Evolutionary conservation across 2,797 vertebrate genomes (phyloP), one percentile per base, ranked within the genome.

Genomic region (Podarcis siculus): DNA sequence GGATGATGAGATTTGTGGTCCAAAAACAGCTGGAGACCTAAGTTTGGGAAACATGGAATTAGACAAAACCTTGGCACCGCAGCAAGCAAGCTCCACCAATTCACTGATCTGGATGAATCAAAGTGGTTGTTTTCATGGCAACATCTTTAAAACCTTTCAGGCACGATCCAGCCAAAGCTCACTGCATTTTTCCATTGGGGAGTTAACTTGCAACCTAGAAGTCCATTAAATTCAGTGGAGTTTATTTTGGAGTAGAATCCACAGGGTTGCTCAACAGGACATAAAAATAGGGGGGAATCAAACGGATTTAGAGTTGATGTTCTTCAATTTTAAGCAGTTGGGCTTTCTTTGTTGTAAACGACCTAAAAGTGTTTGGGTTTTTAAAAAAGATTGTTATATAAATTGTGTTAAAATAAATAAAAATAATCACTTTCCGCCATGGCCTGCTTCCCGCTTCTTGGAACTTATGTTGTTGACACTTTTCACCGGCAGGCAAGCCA

Each of bases 401-500:
- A 19, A 19, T 72, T 19, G 5, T 32, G n/a, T 30, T n/a, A 72
- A 72, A 72, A 15, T 55, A 55, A 55, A 55, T 49, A 49, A 49
- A 49, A 49, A 49, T 55, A 55, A 6, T 6, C 1, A 4, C 13
- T 10, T 37, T 69, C 64, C 6, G 32, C 13, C 13, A 76, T 3
- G 15, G 15, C 8, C 25, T 37, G 37, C n/a, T n/a, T 39, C 39
- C 19, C 2, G 2, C 1, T 55, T 35, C 27, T 37, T 10, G n/a
- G 23, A 17, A 67, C 8, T 89, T 55, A 89, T 2, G 32, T 5
- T 81, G 21, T 75, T 8, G 0, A 30, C 1, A 78, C 61, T 95
- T 64, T 79, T 86, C 61, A 1, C 89, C 61, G 61, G 23, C 95
- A 97, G 97, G 94, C 58, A 93, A 25, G 96, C 95, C 76, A 85